Conservation (phyloP, 2,113 vertebrate species). For the Aptenodytes forsteri region DNA sequence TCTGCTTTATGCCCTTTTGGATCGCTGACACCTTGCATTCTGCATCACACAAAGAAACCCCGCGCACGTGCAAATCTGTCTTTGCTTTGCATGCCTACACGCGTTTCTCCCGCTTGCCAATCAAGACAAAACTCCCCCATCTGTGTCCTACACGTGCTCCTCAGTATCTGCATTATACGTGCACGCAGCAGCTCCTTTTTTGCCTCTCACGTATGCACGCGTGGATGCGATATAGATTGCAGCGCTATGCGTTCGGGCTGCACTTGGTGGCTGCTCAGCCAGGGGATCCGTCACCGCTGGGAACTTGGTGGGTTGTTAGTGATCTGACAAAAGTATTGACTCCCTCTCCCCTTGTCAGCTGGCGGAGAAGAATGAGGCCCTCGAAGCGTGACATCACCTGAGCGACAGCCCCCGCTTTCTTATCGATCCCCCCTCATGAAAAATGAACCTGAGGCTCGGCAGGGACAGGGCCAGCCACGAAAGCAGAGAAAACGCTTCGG, state of each 20-base stretch:
- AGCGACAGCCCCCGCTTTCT: slow-evolving; percentile 60
- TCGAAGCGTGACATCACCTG: slow-evolving; percentile 33
- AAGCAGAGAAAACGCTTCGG: not conserved
- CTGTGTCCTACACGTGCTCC: not conserved
- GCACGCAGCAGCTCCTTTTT: not conserved
- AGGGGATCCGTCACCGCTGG: not conserved
- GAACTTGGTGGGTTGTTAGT: not conserved
- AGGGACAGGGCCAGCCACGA: not conserved
- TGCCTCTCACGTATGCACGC: not conserved
- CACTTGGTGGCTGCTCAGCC: not conserved
- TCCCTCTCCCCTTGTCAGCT: not conserved
- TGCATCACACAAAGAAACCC: not conserved
- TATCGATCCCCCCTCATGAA: slow-evolving; percentile 77
- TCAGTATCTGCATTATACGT: not conserved
- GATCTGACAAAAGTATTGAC: not conserved
- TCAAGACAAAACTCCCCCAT: not conserved
- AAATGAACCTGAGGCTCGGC: slow-evolving; percentile 70
- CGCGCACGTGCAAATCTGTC: not conserved
- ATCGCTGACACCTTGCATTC: not conserved
- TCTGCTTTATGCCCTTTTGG: not conserved
- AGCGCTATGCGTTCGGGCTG: not conserved
- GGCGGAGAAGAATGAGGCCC: slow-evolving; percentile 20
- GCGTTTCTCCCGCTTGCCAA: not conserved
- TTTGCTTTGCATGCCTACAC: not conserved
- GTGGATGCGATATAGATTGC: accelerated